A percentile compares a stretch with the other conserved stretches of the same genome.
phyloP scores from a whole-genome alignment of 2,888 invertebrate genomes.

The Cabera pusaria region DNA sequence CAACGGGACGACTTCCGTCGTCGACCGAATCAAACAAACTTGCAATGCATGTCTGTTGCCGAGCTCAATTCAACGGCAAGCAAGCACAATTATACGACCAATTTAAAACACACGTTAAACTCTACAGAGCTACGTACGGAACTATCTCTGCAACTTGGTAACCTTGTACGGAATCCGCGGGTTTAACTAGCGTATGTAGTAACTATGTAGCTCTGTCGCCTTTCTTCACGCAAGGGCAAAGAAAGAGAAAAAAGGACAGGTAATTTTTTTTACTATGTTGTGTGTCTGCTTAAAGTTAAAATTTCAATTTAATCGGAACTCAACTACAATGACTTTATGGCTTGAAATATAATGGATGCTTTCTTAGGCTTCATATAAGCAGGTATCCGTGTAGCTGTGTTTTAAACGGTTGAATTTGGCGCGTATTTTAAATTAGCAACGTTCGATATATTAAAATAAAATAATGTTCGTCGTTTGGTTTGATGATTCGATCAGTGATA shows the following conservation, averaged over 20 bases:
- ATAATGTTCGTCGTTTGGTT: too few species aligned
- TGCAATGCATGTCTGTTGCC: constrained; percentile 38
- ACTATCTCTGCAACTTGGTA: constrained; percentile 42
- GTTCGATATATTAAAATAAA: constrained; percentile 3
- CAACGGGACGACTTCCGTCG: constrained; percentile 62
- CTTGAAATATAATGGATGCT: too few species aligned
- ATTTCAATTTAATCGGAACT: too few species aligned
- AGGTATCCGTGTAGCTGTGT: too few species aligned
- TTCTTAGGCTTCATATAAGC: too few species aligned
- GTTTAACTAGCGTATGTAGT: constrained; percentile 43
- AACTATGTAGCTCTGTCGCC: constrained; percentile 27
- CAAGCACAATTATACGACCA: constrained; percentile 46
- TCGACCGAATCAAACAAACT: constrained; percentile 69
- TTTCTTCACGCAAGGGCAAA: constrained; percentile 31
- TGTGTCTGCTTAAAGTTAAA: constrained; percentile 34
- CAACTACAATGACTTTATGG: too few species aligned
- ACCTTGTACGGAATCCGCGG: constrained; percentile 49
- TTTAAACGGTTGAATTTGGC: constrained; percentile 35
- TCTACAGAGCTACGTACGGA: constrained; percentile 14
- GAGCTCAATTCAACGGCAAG: constrained; percentile 16
- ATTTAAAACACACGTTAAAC: constrained; percentile 43
- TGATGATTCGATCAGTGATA: constrained; percentile 45
- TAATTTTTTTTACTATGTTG: constrained; percentile 42
- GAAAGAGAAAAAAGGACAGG: constrained; percentile 39
- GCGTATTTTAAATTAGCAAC: constrained; percentile 38